A percentile compares a stretch with the other conserved stretches of the same genome.
Conservation (phyloP, 2,888 invertebrate genomes). For the Ecdyonurus torrentis region DNA sequence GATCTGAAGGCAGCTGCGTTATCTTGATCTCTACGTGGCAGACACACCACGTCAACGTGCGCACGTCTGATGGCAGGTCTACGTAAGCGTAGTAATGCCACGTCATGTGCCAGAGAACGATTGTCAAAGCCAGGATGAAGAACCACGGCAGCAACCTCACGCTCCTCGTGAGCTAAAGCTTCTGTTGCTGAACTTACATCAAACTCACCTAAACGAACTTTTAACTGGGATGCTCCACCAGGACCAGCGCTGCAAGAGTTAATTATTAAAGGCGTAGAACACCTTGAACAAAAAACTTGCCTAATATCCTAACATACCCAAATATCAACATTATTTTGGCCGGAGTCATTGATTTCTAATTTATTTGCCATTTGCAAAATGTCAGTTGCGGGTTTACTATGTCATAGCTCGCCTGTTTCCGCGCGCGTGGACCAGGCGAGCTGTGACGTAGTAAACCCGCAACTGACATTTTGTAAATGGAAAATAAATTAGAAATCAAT, state of each 20-base stretch:
- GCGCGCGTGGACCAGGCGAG: no score
- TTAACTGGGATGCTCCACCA: slow-evolving; percentile 16
- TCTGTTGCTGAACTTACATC: slow-evolving; percentile 25
- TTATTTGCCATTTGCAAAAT: no score
- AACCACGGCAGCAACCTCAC: slow-evolving; percentile 18
- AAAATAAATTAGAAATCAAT: no score
- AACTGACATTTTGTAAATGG: no score
- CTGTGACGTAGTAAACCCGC: no score
- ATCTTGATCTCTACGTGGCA: slow-evolving; percentile 18
- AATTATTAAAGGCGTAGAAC: no score
- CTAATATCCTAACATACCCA: no score
- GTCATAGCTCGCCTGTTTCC: no score
- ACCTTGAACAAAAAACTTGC: no score
- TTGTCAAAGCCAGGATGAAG: slow-evolving; percentile 24
- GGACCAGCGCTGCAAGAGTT: slow-evolving; percentile 4
- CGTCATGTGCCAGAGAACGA: slow-evolving; percentile 23
- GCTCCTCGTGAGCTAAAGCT: slow-evolving; percentile 23
- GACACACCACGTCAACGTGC: slow-evolving; percentile 25
- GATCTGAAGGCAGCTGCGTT: slow-evolving; percentile 12
- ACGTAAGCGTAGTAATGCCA: slow-evolving; percentile 23
- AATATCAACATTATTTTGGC: no score
- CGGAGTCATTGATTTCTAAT: no score
- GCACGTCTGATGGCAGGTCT: slow-evolving; percentile 17
- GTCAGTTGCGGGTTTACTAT: no score
- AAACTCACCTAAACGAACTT: slow-evolving; percentile 26